phyloP scores from a whole-genome alignment of 2,113 vertebrate genomes.

The Phaethornis superciliosus region DNA sequence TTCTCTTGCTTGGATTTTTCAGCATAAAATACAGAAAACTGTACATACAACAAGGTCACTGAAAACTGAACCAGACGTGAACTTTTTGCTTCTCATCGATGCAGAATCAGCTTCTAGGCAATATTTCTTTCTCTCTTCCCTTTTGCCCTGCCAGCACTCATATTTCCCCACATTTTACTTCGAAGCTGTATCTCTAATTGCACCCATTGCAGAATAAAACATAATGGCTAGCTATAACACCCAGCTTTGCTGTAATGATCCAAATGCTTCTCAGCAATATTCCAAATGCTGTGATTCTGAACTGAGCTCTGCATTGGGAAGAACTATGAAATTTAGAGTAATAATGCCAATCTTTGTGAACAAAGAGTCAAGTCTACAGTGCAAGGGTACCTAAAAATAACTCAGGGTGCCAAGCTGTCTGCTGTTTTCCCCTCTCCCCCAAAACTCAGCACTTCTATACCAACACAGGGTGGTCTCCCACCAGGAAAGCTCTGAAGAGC shows the following conservation, averaged over 20 bases:
- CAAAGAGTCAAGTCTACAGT: background rate
- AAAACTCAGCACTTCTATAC: too few relatives aligned
- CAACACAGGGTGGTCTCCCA: background rate
- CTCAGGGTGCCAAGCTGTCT: background rate
- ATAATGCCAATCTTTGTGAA: background rate
- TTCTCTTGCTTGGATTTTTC: background rate
- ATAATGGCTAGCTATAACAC: background rate
- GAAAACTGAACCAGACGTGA: background rate
- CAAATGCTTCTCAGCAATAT: background rate
- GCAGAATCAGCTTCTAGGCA: background rate
- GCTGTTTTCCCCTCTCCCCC: background rate
- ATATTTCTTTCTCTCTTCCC: background rate
- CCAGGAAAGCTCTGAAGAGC: background rate
- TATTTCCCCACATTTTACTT: background rate
- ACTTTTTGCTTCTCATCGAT: background rate
- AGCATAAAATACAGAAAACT: background rate
- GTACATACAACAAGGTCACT: background rate
- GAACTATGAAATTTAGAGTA: background rate
- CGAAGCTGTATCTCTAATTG: background rate
- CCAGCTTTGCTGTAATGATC: background rate
- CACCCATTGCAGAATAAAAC: background rate
- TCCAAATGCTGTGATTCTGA: background rate
- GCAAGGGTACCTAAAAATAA: background rate
- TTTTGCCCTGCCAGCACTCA: rapidly evolving
- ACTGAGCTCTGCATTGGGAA: background rate